Evolutionary conservation across 2,113 vertebrate species (phyloP).

Genomic region (Crotalus horridus): DNA sequence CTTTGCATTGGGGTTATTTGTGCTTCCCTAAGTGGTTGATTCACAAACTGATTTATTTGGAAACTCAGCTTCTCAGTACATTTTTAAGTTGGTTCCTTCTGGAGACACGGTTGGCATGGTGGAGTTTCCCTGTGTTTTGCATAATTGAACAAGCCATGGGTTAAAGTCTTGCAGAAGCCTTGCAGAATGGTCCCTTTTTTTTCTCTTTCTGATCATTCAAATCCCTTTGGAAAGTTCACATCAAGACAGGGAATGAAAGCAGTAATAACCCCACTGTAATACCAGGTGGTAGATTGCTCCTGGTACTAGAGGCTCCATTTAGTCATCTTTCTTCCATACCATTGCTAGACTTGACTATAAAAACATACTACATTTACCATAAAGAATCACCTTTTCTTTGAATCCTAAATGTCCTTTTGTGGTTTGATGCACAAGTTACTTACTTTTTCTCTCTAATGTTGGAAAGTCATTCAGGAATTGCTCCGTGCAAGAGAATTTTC

Average conservation of each 20-base stretch:
- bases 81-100: not conserved
- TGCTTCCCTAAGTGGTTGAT: not conserved
- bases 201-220: not conserved
- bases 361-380: not conserved
- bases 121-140: not conserved
- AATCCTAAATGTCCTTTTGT: not conserved
- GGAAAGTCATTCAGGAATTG: not conserved
- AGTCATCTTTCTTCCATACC: not conserved
- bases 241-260: not conserved
- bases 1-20: not conserved
- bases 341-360: not conserved
- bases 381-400: not conserved
- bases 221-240: not conserved
- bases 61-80: not conserved
- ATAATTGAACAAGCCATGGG: not conserved
- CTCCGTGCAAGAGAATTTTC: not conserved
- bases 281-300: not conserved
- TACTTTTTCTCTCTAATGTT: not conserved
- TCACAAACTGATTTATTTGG: not conserved
- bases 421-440: too few species aligned
- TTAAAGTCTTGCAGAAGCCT: not conserved
- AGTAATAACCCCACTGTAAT: not conserved
- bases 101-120: not conserved
- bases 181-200: not conserved
- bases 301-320: not conserved